Base-by-base conservation (phyloP, 2,888 invertebrate genomes). In the Vesta saturnalis region DNA sequence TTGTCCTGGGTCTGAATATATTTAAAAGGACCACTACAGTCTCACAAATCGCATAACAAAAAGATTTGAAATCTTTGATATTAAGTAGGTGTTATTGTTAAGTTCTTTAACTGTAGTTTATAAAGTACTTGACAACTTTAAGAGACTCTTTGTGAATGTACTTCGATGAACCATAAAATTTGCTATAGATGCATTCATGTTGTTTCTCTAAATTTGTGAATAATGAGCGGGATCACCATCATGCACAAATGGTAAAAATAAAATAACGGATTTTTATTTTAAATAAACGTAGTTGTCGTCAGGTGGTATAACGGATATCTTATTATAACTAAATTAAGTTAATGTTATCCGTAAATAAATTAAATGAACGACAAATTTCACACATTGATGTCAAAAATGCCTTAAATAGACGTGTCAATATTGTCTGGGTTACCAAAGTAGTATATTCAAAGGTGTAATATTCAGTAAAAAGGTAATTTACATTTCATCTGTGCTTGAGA, bases 331-430 rank as follows among this genome's bases (percentile, higher is more conserved):
- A n/a, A n/a, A n/a, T 52, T 52, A 19, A n/a, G 52, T 52, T 52
- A 52, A 52, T 52, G 19, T 21, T 1, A 19, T 19, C 18, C 1
- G 52, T 52, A 52, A 52, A 52, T n/a, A 52, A 52, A 19, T 15
- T 18, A 52, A 73, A 71, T 70, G 65, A 63, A 65, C 70, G 73
- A 69, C 73, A 72, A 72, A 72, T 73, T 71, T 73, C 72, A 72
- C 72, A 70, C 72, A 35, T 46, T 59, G 60, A 72, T 73, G 73
- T 72, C 70, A 73, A 73, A 19, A 73, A 73, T 71, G 64, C 69
- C 71, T 62, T 63, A 67, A 67, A 67, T 67, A 57, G 60, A 18
- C 18, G 19, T 19, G 52, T 52, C 52, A 52, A 52, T 52, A 52
- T 52, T 52, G 10, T 52, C 19, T 19, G 6, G 18, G 19, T 5